Evolutionary conservation across 2,113 vertebrate genomes (phyloP).

Genomic region (human (Homo sapiens)): GRCh38 chr11:37270501-37271000

Average conservation of each 20-base stretch:
- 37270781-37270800: background rate
- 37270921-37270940: background rate
- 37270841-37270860: background rate
- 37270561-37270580: background rate
- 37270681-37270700: background rate
- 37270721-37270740: background rate
- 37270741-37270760: background rate
- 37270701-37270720: background rate
- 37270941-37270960: background rate
- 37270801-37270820: background rate
- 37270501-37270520: background rate
- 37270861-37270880: background rate
- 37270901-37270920: background rate
- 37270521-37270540: background rate
- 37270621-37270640: background rate
- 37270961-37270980: background rate
- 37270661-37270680: rapidly evolving
- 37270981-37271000: background rate
- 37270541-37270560: no score
- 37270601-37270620: background rate
- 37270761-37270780: background rate
- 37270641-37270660: background rate
- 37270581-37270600: background rate
- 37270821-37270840: background rate
- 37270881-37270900: background rate